Evolutionary conservation across 92 coral and sea anemone species (phyloP).

Genomic region (Montipora capitata): DNA sequence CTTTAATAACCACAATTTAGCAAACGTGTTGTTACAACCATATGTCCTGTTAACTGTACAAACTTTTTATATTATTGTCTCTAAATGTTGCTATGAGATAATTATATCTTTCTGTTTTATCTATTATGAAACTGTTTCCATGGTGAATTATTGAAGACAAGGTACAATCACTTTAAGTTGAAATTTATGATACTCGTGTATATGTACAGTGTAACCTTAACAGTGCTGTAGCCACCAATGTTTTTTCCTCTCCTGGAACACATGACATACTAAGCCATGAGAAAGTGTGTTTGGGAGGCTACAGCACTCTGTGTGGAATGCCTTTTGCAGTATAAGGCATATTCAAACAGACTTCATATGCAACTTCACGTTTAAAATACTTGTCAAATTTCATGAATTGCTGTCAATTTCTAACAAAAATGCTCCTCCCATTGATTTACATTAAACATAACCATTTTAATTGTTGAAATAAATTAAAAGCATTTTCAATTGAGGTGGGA

Average conservation of each 20-base stretch:
- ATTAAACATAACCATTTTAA: constrained; percentile 16
- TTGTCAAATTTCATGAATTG: neutral
- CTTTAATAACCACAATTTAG: neutral
- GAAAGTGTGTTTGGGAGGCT: constrained; percentile 12
- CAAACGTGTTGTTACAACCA: constrained; percentile 1
- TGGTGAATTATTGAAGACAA: constrained; percentile 7
- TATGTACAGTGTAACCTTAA: constrained; percentile 3
- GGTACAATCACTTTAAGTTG: constrained; percentile 18
- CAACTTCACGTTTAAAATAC: constrained; percentile 1
- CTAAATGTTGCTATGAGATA: constrained; percentile 10
- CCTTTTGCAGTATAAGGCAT: constrained; percentile 19
- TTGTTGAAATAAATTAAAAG: constrained; percentile 27
- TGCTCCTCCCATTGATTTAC: constrained; percentile 15
- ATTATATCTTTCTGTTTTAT: constrained; percentile 10
- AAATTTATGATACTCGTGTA: constrained; percentile 8
- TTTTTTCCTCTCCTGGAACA: constrained; percentile 1
- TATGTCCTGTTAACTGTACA: constrained; percentile 7
- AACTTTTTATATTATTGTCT: neutral
- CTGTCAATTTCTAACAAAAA: constrained; percentile 5
- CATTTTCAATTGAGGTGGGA: constrained; percentile 19
- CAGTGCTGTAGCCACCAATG: constrained; percentile 17
- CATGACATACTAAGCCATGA: constrained; percentile 16
- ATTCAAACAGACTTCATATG: constrained; percentile 10
- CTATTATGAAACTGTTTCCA: constrained; percentile 13
- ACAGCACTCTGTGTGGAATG: constrained; percentile 12